Percentiles rank a stretch among this genome's conserved stretches.
These are phyloP conservation scores for Eristalis intricaria DNA, from an alignment of 2,888 invertebrate species.

Conservation along the genomic window DNA sequence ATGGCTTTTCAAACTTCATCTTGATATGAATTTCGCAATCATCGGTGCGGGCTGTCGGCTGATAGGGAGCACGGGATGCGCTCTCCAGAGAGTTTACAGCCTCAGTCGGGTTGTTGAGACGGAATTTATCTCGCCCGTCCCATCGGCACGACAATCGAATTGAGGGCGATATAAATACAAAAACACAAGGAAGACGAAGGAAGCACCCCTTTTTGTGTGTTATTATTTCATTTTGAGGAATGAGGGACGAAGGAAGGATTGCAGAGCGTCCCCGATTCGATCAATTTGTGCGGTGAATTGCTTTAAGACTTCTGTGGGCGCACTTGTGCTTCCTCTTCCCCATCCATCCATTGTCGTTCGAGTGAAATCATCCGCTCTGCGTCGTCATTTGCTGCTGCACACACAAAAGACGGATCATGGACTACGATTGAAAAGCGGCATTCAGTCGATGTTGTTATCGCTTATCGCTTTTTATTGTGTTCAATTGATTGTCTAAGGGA, in stretches of 20 bases:
- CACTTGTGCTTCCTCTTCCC: constrained; percentile 9
- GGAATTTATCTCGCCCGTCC: constrained; percentile 22
- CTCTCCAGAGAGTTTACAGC: constrained; percentile 33
- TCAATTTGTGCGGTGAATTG: constrained; percentile 51
- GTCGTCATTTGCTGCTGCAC: constrained; percentile 44
- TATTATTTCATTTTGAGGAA: constrained; percentile 39
- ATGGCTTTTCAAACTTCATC: constrained; percentile 55
- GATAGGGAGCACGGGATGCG: not conserved
- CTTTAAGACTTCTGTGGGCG: constrained; percentile 24
- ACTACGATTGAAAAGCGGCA: constrained; percentile 25
- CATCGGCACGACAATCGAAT: not conserved
- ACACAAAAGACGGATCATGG: constrained; percentile 56
- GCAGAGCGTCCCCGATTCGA: constrained; percentile 36
- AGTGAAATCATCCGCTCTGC: constrained; percentile 56
- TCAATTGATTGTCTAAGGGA: constrained; percentile 24
- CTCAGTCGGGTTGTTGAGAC: constrained; percentile 22
- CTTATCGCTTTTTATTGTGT: constrained; percentile 40
- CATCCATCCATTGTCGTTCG: constrained; percentile 19
- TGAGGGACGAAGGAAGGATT: not conserved
- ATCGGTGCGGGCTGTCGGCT: constrained; percentile 5
- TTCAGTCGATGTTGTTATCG: not conserved
- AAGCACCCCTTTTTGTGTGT: constrained; percentile 38
- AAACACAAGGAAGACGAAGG: not conserved
- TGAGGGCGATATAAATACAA: constrained; percentile 1
- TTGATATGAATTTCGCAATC: constrained; percentile 57